A percentile compares a stretch with the other conserved stretches of the same genome.
phyloP scores from a whole-genome alignment of 2,888 invertebrate species.

The Mantis religiosa region DNA sequence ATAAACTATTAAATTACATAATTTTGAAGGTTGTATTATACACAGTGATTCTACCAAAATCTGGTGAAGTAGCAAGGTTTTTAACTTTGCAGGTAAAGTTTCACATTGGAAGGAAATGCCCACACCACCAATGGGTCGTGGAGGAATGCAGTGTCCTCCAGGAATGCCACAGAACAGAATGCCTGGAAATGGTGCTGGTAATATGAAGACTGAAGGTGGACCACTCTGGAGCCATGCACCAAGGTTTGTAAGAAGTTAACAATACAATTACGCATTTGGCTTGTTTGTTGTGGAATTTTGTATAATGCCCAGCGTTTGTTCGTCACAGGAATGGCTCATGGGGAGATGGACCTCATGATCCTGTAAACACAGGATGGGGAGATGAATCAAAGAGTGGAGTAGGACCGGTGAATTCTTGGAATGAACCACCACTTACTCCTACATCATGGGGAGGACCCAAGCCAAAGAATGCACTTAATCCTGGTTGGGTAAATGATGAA shows the following conservation, averaged over 20 bases:
- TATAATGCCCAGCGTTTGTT: not conserved
- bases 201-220: slow-evolving; percentile 39
- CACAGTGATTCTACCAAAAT: slow-evolving; percentile 38
- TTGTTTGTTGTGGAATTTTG: not conserved
- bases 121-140: slow-evolving; percentile 43
- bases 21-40: slow-evolving; percentile 33
- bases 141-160: slow-evolving; percentile 50
- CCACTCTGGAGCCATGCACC: slow-evolving; percentile 40
- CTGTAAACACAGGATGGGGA: slow-evolving; percentile 32
- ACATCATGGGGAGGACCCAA: slow-evolving; percentile 38
- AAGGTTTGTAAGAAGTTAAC: slow-evolving; percentile 29
- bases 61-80: slow-evolving; percentile 32
- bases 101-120: slow-evolving; percentile 59
- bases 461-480: slow-evolving; percentile 40
- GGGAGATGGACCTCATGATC: slow-evolving; percentile 40
- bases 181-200: slow-evolving; percentile 43
- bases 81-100: slow-evolving; percentile 39
- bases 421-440: slow-evolving; percentile 36
- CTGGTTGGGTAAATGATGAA: slow-evolving; percentile 51
- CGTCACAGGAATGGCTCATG: slow-evolving; percentile 38
- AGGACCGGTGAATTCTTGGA: slow-evolving; percentile 35
- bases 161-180: slow-evolving; percentile 61
- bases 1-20: not conserved
- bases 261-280: not conserved
- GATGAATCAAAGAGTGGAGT: slow-evolving; percentile 31